These are phyloP conservation scores for Pemphredon lugubris DNA, from an alignment of 2,888 invertebrate species.

Conservation along the genomic window DNA sequence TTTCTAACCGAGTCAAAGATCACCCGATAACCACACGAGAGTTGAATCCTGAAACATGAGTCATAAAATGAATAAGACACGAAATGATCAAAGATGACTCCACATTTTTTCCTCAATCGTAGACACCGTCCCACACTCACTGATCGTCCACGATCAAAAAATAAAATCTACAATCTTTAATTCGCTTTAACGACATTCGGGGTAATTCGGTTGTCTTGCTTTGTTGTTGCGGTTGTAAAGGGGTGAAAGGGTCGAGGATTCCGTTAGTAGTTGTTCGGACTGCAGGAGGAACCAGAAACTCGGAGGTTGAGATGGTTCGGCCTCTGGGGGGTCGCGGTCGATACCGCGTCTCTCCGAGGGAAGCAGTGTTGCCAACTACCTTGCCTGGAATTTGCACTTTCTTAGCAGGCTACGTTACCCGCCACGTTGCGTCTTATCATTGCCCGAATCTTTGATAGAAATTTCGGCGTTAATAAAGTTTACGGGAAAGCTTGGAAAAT, in stretches of 20 bases:
- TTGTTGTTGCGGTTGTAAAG: constrained; percentile 46
- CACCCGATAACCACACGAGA: too few species aligned
- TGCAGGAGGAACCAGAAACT: constrained; percentile 62
- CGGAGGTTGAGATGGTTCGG: constrained; percentile 73
- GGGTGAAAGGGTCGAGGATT: constrained; percentile 60
- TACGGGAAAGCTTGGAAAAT: too few species aligned
- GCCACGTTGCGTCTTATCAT: background rate
- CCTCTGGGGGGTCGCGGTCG: constrained; percentile 75
- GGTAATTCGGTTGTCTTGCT: constrained; percentile 41
- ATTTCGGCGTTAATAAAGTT: background rate
- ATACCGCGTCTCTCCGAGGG: constrained; percentile 69
- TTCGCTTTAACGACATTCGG: background rate
- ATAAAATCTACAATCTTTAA: background rate
- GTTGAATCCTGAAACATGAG: too few species aligned
- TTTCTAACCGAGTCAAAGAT: too few species aligned
- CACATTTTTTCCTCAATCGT: too few species aligned
- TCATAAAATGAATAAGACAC: too few species aligned
- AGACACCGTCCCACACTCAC: too few species aligned
- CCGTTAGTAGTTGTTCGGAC: constrained; percentile 45
- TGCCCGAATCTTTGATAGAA: background rate
- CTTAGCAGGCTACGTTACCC: constrained; percentile 42
- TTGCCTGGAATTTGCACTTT: constrained; percentile 73
- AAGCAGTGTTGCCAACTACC: constrained; percentile 74
- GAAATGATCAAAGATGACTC: too few species aligned
- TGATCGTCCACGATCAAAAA: too few species aligned